Base-by-base conservation (phyloP, 2,888 invertebrate genomes). In the Andrena trimmerana region DNA sequence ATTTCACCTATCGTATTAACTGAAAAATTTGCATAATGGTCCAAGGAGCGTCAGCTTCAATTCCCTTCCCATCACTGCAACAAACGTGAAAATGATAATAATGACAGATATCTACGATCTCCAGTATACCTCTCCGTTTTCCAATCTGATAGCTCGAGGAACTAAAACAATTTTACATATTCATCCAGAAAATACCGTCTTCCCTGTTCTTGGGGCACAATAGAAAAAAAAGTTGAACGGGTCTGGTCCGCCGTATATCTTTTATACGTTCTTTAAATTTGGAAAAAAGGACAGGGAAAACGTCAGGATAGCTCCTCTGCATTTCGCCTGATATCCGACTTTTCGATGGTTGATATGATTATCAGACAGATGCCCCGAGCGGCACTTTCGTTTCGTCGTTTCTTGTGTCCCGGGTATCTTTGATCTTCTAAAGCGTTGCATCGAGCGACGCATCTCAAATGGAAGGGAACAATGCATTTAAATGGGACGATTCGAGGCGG, bases 391-490 rank as follows among this genome's bases (percentile, higher is more conserved):
- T 81, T 83, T 78, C 78, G 62, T 68, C 73, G 69, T 73, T 81
- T 66, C 77, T 66, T 62, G 72, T 73, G 72, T 31, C 57, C 3
- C 20, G 65, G 42, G 33, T 83, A 83, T 83, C 83, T 83, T 81
- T 83, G 83, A 83, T 83, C 83, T 83, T 73, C 73, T 54, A 66
- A 78, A 81, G 76, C 81, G 77, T 81, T 78, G 70, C 83, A 83
- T 83, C 83, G 83, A 73, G 81, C 73, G 74, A 78, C 83, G 83
- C 83, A 52, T 81, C 81, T 81, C 70, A 74, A 81, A 83, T 83
- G 81, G 83, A 83, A 78, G 78, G 57, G 83, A 83, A 83, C 81
- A 83, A 83, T 83, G 83, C 83, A 74, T 83, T 83, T 83, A 83
- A 83, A 83, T 78, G 83, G 81, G 73, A 78, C 81, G 78, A 83